Conservation (phyloP, 2,113 vertebrate species). For the Circaetus gallicus region DNA sequence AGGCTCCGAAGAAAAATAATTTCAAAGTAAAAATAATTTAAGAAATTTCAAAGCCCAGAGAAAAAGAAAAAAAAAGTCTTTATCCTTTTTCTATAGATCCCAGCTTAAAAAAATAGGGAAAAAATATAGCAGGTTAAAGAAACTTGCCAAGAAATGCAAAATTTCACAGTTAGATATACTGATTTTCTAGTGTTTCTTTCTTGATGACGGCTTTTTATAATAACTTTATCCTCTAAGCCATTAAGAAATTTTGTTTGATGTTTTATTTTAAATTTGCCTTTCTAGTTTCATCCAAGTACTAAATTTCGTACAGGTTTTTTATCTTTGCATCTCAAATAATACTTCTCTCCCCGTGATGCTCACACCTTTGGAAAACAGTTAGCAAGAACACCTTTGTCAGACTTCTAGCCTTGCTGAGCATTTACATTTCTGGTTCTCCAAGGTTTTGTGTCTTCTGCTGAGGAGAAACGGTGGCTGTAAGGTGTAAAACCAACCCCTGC, state of each 20-base stretch:
- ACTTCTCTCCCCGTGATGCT: accelerated
- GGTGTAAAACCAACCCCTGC: not conserved
- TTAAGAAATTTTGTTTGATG: not conserved
- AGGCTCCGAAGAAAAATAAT: not conserved
- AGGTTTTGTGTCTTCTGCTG: not conserved
- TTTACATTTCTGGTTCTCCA: not conserved
- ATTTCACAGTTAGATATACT: not conserved
- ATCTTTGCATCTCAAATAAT: not conserved
- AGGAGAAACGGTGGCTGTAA: not conserved
- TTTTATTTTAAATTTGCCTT: not conserved
- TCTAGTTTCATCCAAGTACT: not conserved
- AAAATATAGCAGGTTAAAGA: not conserved
- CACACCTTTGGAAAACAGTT: not conserved
- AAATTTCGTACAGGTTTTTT: not conserved
- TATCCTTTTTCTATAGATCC: not conserved
- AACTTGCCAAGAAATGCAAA: not conserved
- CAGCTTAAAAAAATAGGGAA: not conserved
- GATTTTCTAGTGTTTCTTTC: not conserved
- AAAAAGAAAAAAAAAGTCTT: not conserved
- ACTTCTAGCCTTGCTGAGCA: not conserved
- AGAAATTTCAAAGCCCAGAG: not conserved
- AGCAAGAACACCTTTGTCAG: not conserved
- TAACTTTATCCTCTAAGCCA: not conserved
- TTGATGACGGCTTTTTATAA: not conserved
- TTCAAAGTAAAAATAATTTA: conserved; percentile 14